phyloP scores from a whole-genome alignment of 2,113 vertebrate genomes.

The Dolichallabes microphthalmus region DNA sequence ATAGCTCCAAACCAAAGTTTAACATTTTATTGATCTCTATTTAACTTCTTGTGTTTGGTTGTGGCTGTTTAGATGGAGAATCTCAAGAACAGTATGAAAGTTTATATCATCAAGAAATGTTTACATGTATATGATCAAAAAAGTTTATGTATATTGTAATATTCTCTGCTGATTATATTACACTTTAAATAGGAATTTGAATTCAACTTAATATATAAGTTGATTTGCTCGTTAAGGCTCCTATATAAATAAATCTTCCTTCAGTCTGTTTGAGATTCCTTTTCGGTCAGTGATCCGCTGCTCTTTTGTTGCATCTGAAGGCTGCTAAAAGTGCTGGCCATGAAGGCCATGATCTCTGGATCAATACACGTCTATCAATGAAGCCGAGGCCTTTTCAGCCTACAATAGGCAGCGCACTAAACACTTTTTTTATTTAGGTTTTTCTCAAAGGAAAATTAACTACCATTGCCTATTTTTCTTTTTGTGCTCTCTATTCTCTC shows the following conservation, averaged over 20 bases:
- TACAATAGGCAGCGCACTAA: slow-evolving; percentile 71
- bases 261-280: slow-evolving; percentile 12
- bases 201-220: not conserved
- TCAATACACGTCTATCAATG: slow-evolving; percentile 76
- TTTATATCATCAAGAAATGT: not conserved
- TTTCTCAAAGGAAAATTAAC: slow-evolving; percentile 67
- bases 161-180: not conserved
- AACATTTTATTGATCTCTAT: not conserved
- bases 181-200: not conserved
- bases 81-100: not conserved
- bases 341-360: slow-evolving; percentile 70
- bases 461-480: slow-evolving; percentile 53
- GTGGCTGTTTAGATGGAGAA: not conserved
- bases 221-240: not conserved
- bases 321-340: slow-evolving; percentile 66
- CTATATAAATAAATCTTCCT: slow-evolving; percentile 35
- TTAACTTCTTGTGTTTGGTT: not conserved
- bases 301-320: slow-evolving; percentile 70
- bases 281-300: slow-evolving; percentile 14
- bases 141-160: not conserved
- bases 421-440: slow-evolving; percentile 72
- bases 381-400: slow-evolving; percentile 62
- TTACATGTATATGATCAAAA: too few relatives aligned
- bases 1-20: not conserved
- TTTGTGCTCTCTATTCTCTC: not conserved